phyloP scores from a whole-genome alignment of 2,113 vertebrate genomes.

The Osmerus eperlanus region DNA sequence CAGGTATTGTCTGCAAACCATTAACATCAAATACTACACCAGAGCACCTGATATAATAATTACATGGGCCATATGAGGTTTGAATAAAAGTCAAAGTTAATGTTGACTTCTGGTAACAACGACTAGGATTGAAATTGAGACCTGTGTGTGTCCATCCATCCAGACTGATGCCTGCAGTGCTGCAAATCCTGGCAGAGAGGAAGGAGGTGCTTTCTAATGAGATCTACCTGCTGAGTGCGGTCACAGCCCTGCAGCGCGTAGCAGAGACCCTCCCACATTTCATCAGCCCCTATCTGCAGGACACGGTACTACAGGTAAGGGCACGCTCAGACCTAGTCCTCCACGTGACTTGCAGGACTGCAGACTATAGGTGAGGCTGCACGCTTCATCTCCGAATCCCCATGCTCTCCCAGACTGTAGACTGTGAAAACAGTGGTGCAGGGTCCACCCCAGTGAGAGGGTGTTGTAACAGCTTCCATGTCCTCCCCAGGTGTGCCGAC shows the following conservation, averaged over 20 bases:
- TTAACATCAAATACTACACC: background rate
- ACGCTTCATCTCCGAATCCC: too few relatives aligned
- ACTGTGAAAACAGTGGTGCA: background rate
- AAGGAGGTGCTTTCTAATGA: constrained; percentile 80
- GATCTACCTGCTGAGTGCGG: constrained; percentile 84
- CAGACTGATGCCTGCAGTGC: constrained; percentile 87
- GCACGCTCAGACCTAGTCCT: background rate
- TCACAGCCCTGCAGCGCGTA: constrained; percentile 87
- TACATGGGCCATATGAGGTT: too few relatives aligned
- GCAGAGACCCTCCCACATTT: constrained; percentile 86
- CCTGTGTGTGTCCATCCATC: background rate
- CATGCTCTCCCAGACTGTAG: background rate
- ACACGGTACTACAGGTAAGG: constrained; percentile 34
- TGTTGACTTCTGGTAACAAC: too few relatives aligned
- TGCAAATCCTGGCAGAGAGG: constrained; percentile 72
- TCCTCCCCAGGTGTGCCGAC: constrained; percentile 74
- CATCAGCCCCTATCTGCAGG: constrained; percentile 90
- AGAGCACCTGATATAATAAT: too few relatives aligned
- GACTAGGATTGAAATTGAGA: background rate
- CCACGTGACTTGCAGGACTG: background rate
- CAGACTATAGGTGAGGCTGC: background rate
- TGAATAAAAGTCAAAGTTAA: too few relatives aligned
- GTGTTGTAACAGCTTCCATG: background rate
- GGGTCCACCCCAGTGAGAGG: too few relatives aligned
- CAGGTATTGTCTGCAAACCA: constrained; percentile 66